Evolutionary conservation across 1,140 invertebrate species (phyloP), one percentile per base, ranked within the genome.

Genomic region (Nilaparvata lugens): DNA sequence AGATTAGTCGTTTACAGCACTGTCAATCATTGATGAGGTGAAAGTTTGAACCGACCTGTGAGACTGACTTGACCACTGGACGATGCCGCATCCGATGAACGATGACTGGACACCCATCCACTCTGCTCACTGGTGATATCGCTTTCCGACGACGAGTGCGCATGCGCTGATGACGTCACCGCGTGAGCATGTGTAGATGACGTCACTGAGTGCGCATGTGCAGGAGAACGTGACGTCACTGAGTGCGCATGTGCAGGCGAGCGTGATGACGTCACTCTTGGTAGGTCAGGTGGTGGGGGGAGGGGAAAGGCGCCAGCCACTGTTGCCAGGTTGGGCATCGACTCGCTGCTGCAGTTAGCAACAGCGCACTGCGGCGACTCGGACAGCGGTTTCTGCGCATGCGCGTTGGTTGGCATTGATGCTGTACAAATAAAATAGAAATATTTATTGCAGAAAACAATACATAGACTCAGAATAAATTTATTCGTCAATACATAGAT

Each of bases 81-180:
- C 14, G 73, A 73, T 28, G 73, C 68, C n/a, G 64, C 66, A 45
- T 68, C 65, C 19, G 66, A 55, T 59, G 72, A 35, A 63, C 69
- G 68, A 28, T 68, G 71, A 68, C 74, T 79, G 60, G 77, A 74
- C 60, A 78, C 61, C 74, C 76, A 65, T 60, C 75, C 75, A 65
- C 73, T 75, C 53, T 71, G 70, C 60, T 76, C 75, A 11, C 74
- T 75, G 9, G 73, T 75, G 35, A 75, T 73, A 62, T 73, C 72
- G 62, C 68, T 69, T 6, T 70, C 71, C 13, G 72, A 74, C 16
- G 68, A 61, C 31, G 61, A 65, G 6, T 28, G 28, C 9, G 4
- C 28, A 1, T 25, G 25, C 7, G 43, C 40, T 23, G 59, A 51
- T 21, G 58, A 60, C n/a, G 43, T 19, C n/a, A 19, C n/a, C 13